phyloP scores from a whole-genome alignment of 2,797 vertebrate genomes.

The Dendrocincla fuliginosa region DNA sequence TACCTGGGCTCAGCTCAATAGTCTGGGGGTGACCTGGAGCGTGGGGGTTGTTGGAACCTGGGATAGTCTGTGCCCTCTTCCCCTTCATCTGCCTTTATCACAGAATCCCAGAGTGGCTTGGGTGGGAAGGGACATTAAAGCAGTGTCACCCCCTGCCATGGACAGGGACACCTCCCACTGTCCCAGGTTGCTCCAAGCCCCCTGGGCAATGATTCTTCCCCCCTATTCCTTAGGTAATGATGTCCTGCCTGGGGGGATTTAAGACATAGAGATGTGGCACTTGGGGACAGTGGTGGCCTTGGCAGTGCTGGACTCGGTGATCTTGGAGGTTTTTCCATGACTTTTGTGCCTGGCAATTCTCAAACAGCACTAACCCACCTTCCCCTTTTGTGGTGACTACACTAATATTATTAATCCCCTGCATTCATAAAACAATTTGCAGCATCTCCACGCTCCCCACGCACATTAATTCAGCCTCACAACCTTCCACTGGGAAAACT shows the following conservation, averaged over 20 bases:
- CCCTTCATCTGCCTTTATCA: background rate
- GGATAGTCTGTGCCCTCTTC: fast-evolving
- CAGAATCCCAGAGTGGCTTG: background rate
- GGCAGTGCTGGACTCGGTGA: background rate
- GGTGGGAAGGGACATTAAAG: background rate
- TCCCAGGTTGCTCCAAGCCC: background rate
- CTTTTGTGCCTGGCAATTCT: background rate
- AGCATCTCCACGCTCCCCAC: background rate
- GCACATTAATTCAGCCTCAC: conserved; percentile 20
- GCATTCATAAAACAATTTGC: conserved; percentile 15
- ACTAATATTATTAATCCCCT: conserved; percentile 15
- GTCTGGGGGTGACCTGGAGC: background rate
- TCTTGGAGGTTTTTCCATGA: background rate
- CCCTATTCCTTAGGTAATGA: background rate
- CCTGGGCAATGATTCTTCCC: background rate
- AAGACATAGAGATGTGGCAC: background rate
- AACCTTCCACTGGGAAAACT: conserved; percentile 24
- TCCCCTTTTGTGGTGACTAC: background rate
- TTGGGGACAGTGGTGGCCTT: background rate
- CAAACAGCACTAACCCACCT: conserved; percentile 15
- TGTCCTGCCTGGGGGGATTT: background rate
- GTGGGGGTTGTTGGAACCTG: background rate
- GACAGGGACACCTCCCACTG: background rate
- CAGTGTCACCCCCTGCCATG: background rate
- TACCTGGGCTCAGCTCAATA: fast-evolving